Conservation (phyloP, 1,140 invertebrate species). For the Drosophila sp. region DNA sequence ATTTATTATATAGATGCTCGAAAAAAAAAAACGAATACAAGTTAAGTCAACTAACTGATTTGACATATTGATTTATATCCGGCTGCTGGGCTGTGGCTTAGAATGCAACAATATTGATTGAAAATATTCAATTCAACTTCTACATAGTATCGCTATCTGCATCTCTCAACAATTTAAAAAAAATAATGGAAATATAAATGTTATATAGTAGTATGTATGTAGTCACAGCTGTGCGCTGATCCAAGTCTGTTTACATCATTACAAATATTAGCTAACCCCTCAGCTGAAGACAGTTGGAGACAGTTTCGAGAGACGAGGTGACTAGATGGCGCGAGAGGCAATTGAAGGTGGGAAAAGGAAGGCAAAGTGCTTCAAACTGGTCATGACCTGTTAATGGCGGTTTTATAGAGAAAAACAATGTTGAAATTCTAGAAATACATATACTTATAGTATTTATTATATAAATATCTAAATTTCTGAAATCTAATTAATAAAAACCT, state of each 20-base stretch:
- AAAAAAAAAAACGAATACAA: too few relatives aligned
- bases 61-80: not conserved
- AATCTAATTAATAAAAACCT: too few relatives aligned
- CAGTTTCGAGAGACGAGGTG: not conserved
- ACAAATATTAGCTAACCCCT: slow-evolving; percentile 5
- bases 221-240: slow-evolving; percentile 8
- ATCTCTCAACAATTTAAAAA: not conserved
- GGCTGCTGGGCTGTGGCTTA: not conserved
- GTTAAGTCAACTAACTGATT: too few relatives aligned
- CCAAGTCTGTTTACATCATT: not conserved
- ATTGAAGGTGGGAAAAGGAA: not conserved
- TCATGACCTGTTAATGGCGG: slow-evolving; percentile 3
- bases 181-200: not conserved
- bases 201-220: not conserved
- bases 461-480: too few relatives aligned
- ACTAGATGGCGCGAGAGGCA: not conserved
- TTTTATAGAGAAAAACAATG: not conserved
- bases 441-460: not conserved
- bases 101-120: not conserved
- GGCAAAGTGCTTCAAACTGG: slow-evolving; percentile 3
- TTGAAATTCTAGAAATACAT: not conserved
- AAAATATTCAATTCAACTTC: not conserved
- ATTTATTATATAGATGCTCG: too few relatives aligned
- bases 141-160: not conserved
- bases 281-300: not conserved